Evolutionary conservation across 1,140 invertebrate genomes (phyloP).

Genomic region (Aricia agestis): DNA sequence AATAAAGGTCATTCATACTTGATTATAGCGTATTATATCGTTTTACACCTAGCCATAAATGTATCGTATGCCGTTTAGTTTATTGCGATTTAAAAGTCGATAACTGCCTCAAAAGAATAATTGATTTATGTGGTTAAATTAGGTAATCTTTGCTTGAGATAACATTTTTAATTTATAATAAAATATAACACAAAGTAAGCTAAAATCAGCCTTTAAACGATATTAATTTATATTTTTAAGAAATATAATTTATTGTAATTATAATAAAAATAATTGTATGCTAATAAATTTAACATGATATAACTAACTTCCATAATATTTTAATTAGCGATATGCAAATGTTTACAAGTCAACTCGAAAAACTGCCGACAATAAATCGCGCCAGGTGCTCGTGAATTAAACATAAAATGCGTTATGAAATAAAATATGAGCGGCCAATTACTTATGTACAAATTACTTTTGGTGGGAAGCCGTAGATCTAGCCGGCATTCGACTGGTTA

Average conservation of each 20-base stretch:
- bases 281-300: too few relatives aligned
- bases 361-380: not conserved
- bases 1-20: slow-evolving; percentile 73
- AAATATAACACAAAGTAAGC: too few relatives aligned
- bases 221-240: too few relatives aligned
- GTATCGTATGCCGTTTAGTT: slow-evolving; percentile 74
- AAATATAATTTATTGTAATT: too few relatives aligned
- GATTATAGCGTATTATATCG: slow-evolving; percentile 72
- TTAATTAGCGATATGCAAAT: too few relatives aligned
- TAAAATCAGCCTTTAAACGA: too few relatives aligned
- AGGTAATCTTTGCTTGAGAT: too few relatives aligned
- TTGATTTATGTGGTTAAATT: slow-evolving; percentile 62
- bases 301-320: too few relatives aligned
- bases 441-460: slow-evolving; percentile 24
- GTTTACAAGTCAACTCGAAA: slow-evolving; percentile 51
- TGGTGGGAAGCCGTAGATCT: slow-evolving; percentile 36
- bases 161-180: too few relatives aligned
- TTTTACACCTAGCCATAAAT: slow-evolving; percentile 75
- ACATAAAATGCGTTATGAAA: not conserved
- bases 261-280: too few relatives aligned
- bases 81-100: slow-evolving; percentile 75
- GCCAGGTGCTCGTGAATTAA: not conserved
- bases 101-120: slow-evolving; percentile 70
- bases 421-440: slow-evolving; percentile 1
- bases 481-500: slow-evolving; percentile 28